A percentile compares a stretch with the other conserved stretches of the same genome.
phyloP scores from a whole-genome alignment of 2,113 vertebrate species.

The Microcebus jonahi region DNA sequence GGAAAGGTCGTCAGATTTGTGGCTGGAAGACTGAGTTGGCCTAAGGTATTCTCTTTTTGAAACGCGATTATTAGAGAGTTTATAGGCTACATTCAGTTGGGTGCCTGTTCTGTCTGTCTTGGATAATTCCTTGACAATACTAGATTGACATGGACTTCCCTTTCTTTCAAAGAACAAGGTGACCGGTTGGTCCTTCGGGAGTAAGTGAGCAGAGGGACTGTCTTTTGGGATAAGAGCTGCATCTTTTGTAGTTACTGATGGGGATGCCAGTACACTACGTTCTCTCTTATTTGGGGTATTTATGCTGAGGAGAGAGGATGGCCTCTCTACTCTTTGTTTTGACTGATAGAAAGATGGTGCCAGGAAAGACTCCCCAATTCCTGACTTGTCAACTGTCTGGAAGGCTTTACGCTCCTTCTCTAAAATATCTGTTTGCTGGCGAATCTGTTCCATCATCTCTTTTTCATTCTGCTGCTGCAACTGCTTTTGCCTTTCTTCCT shows the following conservation, averaged over 20 bases:
- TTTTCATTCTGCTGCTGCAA: constrained; percentile 93
- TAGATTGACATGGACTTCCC: constrained; percentile 65
- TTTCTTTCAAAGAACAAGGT: constrained; percentile 83
- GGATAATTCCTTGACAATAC: constrained; percentile 71
- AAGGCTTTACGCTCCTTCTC: constrained; percentile 91
- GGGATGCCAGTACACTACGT: constrained; percentile 49
- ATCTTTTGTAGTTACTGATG: constrained; percentile 72
- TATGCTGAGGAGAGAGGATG: constrained; percentile 77
- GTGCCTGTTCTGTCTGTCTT: constrained; percentile 84
- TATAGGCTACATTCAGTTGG: constrained; percentile 86
- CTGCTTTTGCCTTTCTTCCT: constrained; percentile 92
- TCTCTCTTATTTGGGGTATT: constrained; percentile 83
- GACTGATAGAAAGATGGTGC: constrained; percentile 58
- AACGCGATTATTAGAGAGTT: constrained; percentile 71
- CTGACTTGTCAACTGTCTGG: constrained; percentile 89
- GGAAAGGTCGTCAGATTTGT: constrained; percentile 78
- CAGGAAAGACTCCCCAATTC: constrained; percentile 72
- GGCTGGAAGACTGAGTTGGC: constrained; percentile 78
- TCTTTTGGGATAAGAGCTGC: constrained; percentile 79
- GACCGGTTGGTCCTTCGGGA: constrained; percentile 82
- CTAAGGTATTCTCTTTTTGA: constrained; percentile 79
- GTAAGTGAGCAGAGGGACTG: constrained; percentile 71
- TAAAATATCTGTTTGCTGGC: constrained; percentile 93
- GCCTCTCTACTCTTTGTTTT: constrained; percentile 74
- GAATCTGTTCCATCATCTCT: constrained; percentile 98